These are phyloP conservation scores for Tautogolabrus adspersus DNA, from an alignment of 2,113 vertebrate species.

Conservation along the genomic window DNA sequence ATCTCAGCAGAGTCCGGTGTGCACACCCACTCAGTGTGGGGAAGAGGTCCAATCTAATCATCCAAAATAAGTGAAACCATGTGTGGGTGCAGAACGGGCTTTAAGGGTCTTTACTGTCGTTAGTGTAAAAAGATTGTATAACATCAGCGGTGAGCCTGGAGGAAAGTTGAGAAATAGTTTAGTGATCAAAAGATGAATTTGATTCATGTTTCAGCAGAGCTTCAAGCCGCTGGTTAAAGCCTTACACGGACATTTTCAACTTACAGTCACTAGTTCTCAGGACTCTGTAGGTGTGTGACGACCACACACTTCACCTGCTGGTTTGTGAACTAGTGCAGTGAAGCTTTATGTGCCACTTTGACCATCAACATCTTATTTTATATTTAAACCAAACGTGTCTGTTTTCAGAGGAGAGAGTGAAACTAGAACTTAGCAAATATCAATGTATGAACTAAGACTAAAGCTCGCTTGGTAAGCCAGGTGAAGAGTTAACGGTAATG, in stretches of 20 bases:
- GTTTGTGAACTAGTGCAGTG: too few relatives aligned
- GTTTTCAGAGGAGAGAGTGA: too few relatives aligned
- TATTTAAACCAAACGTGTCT: too few relatives aligned
- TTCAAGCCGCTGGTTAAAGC: background rate
- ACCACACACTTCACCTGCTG: too few relatives aligned
- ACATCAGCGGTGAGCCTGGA: background rate
- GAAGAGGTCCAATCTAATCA: background rate
- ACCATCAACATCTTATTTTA: too few relatives aligned
- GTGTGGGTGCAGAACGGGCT: conserved; percentile 1
- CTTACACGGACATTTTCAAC: background rate
- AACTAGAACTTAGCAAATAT: too few relatives aligned
- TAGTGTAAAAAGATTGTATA: background rate
- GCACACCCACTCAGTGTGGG: background rate
- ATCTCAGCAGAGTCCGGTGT: background rate
- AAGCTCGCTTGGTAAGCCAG: too few relatives aligned
- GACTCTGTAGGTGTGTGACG: too few relatives aligned
- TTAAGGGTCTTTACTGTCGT: background rate
- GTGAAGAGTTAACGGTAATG: too few relatives aligned
- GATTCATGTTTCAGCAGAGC: background rate
- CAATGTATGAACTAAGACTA: too few relatives aligned
- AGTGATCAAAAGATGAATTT: background rate
- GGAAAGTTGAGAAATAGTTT: background rate
- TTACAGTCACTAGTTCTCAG: too few relatives aligned
- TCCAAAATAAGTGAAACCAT: conserved; percentile 15
- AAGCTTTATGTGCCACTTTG: too few relatives aligned